A percentile compares a stretch with the other conserved stretches of the same genome.
Evolutionary conservation across 2,797 vertebrate species (phyloP).

Genomic region (Anableps anableps): DNA sequence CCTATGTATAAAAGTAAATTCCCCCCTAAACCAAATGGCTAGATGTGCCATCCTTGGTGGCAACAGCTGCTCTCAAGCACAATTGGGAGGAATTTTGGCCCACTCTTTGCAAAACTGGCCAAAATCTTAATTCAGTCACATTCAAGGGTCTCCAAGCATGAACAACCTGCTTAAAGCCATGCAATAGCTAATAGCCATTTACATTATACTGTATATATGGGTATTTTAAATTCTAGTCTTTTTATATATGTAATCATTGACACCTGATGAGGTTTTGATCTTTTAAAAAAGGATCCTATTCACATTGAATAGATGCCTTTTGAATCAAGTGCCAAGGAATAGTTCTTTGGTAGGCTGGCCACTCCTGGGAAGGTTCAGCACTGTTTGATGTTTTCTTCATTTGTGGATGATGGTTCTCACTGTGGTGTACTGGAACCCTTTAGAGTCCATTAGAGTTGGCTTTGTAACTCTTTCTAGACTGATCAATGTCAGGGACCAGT

Average conservation of each 20-base stretch:
- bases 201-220: too few species aligned
- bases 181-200: too few species aligned
- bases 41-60: too few species aligned
- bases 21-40: too few species aligned
- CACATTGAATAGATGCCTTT: neutral
- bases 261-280: neutral
- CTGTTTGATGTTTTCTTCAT: neutral
- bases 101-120: too few species aligned
- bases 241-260: neutral
- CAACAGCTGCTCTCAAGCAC: too few species aligned
- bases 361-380: neutral
- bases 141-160: too few species aligned
- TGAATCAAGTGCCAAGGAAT: neutral
- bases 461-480: neutral
- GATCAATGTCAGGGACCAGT: neutral
- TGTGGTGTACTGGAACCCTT: neutral
- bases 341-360: neutral
- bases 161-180: too few species aligned
- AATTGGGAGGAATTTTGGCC: too few species aligned
- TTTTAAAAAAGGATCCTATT: neutral
- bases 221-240: neutral
- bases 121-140: too few species aligned
- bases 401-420: neutral
- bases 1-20: too few species aligned
- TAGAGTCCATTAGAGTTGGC: neutral